Evolutionary conservation across 2,797 vertebrate species (phyloP).

Genomic region (Lepidocolaptes lacrymiger): DNA sequence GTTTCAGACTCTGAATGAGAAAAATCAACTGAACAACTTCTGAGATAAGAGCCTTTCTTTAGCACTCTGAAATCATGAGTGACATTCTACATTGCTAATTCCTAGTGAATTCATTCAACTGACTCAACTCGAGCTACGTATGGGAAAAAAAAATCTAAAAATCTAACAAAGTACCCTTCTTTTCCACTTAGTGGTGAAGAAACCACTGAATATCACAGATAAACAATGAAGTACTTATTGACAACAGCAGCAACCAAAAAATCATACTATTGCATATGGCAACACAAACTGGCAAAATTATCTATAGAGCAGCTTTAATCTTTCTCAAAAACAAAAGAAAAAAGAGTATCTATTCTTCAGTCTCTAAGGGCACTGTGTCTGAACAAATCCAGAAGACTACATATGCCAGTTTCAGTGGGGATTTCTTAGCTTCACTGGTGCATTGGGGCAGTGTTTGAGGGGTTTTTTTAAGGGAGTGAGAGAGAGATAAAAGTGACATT

Average conservation of each 20-base stretch:
- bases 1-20: neutral
- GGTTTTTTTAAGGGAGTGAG: neutral
- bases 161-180: neutral
- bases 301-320: neutral
- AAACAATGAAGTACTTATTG: neutral
- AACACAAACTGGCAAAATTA: neutral
- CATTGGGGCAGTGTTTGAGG: neutral
- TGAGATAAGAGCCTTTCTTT: neutral
- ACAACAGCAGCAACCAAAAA: neutral
- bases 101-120: neutral
- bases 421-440: neutral
- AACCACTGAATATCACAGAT: neutral
- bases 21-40: neutral
- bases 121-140: neutral
- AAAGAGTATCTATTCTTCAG: neutral
- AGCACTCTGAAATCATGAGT: neutral
- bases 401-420: rapidly evolving
- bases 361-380: neutral
- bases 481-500: neutral
- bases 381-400: neutral
- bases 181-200: neutral
- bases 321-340: neutral
- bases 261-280: neutral
- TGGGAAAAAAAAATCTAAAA: rapidly evolving
- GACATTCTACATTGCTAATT: neutral